phyloP scores from a whole-genome alignment of 2,888 invertebrate species.

The Xanthia icteritia region DNA sequence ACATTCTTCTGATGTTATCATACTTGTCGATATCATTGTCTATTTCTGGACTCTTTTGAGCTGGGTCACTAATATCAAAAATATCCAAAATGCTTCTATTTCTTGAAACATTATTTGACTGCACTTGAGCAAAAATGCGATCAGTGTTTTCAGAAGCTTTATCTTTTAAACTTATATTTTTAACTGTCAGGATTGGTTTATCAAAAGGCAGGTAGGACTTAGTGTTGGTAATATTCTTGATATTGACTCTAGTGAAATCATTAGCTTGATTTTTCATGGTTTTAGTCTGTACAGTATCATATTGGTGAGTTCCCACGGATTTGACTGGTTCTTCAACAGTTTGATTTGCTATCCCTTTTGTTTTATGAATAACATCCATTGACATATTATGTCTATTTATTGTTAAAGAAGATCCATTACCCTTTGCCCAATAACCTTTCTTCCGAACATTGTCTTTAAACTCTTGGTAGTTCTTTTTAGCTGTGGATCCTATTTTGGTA shows the following conservation, averaged over 20 bases:
- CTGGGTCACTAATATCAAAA: conserved; percentile 75
- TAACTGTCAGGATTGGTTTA: conserved; percentile 54
- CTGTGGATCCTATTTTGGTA: conserved; percentile 83
- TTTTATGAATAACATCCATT: conserved; percentile 54
- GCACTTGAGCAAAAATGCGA: conserved; percentile 82
- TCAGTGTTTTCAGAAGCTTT: conserved; percentile 70
- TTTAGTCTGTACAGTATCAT: conserved; percentile 30
- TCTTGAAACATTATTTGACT: conserved; percentile 77
- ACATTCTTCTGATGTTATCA: conserved; percentile 75
- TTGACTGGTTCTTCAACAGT: conserved; percentile 37
- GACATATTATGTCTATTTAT: conserved; percentile 68
- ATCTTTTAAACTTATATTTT: conserved; percentile 42
- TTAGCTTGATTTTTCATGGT: conserved; percentile 47
- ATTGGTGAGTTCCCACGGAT: conserved; percentile 22
- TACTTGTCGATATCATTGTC: conserved; percentile 74
- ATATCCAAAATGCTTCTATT: conserved; percentile 87
- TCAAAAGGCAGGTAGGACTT: conserved; percentile 77
- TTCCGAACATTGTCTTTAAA: conserved; percentile 86
- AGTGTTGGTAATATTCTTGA: conserved; percentile 65
- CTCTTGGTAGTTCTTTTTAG: conserved; percentile 87
- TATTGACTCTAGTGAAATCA: conserved; percentile 77
- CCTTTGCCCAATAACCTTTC: conserved; percentile 88
- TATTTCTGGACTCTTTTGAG: conserved; percentile 73
- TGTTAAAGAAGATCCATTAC: conserved; percentile 78
- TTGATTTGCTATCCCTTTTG: conserved; percentile 35